Conservation (phyloP, 2,113 vertebrate genomes). For the Chrysochloris asiatica region DNA sequence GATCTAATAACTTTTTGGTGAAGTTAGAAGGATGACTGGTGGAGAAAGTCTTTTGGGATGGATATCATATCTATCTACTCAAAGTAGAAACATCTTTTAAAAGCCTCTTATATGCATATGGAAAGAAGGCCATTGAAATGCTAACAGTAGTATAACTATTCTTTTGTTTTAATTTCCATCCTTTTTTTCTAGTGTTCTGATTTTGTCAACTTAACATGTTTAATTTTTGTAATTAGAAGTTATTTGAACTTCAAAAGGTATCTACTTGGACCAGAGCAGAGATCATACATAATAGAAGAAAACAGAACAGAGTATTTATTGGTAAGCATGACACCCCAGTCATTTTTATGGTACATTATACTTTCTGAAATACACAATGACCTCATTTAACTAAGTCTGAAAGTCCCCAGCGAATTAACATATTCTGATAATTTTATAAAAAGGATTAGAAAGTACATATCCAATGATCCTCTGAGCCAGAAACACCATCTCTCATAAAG, state of each 20-base stretch:
- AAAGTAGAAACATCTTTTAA: neutral
- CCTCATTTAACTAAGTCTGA: neutral
- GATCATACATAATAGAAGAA: neutral
- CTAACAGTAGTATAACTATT: neutral
- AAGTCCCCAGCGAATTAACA: neutral
- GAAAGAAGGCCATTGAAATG: constrained; percentile 2
- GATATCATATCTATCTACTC: neutral
- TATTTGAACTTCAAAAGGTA: neutral
- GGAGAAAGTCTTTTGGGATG: neutral
- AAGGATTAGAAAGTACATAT: constrained; percentile 20
- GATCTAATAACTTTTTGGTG: constrained; percentile 12
- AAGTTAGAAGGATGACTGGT: neutral
- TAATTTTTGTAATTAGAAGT: neutral
- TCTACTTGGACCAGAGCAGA: neutral
- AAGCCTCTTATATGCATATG: neutral
- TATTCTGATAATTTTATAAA: neutral
- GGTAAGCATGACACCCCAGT: neutral
- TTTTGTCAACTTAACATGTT: neutral
- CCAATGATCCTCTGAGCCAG: constrained; percentile 46
- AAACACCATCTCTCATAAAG: constrained; percentile 50
- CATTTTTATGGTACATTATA: neutral
- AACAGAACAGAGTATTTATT: neutral
- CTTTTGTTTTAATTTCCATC: neutral
- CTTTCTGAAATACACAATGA: neutral
- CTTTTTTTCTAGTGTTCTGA: neutral